Evolutionary conservation across 2,888 invertebrate species (phyloP), one percentile per base, ranked within the genome.

Genomic region (Hirtodrosophila alboralis): DNA sequence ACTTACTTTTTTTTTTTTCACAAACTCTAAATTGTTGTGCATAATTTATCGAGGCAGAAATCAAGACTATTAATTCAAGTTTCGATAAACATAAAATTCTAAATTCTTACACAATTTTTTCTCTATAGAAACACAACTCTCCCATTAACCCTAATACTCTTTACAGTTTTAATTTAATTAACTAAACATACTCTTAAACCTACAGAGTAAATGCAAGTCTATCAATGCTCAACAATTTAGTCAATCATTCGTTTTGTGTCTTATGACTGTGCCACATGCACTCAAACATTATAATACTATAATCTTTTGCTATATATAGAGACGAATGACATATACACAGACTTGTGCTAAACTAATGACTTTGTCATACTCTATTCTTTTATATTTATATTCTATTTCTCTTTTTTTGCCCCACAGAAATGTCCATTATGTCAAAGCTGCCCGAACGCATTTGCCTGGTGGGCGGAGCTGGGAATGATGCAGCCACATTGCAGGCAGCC

Each of bases 381-480:
- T 4, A 12, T 38, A 10, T 36, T 12, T 16, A 16, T 59, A 4
- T 18, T 5, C 18, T 18, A 4, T 5, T 5, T 18, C 5, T 18
- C 18, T 18, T 18, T 18, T 5, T 37, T 23, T 12, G 7, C 16
- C 4, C 12, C 31, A 23, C 64, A 85, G 85, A 85, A 71, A 87
- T 90, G 89, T 89, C 89, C 62, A 88, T 89, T 75, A 88, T 73
- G 49, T 37, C 90, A 51, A 87, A 88, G 36, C 79, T 87, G 61
- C 89, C 89, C 45, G 76, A 88, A 72, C 91, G 93, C 85, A 93
- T 94, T 89, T 94, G 94, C 86, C 90, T 94, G 73, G 92, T 94
- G 72, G 94, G 94, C 54, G 89, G 89, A 74, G 90, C 93, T 43
- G 90, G 91, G 26, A 90, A 91, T 66, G 93, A 94, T 90, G 89